Conservation (phyloP, 1,140 invertebrate species). For the Heliconius himera region DNA sequence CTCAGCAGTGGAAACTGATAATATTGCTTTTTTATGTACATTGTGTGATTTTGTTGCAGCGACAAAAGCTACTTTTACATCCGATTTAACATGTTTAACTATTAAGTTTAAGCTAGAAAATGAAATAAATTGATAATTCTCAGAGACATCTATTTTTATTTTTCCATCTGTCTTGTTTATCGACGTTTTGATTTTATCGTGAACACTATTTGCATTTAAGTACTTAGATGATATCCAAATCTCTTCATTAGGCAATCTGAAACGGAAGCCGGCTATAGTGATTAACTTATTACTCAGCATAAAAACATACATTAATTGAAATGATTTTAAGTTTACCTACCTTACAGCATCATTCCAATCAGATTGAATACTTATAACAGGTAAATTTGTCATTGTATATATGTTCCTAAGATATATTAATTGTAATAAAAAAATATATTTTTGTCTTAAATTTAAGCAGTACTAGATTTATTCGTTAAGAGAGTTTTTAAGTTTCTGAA, state of each 20-base stretch:
- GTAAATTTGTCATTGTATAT: conserved; percentile 51
- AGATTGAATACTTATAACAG: conserved; percentile 74
- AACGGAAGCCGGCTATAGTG: conserved; percentile 34
- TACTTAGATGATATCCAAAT: conserved; percentile 78
- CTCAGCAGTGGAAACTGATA: conserved; percentile 82
- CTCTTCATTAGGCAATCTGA: conserved; percentile 67
- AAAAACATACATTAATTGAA: background rate
- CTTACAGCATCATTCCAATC: conserved; percentile 78
- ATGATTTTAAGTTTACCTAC: conserved; percentile 51
- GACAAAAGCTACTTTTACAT: conserved; percentile 72
- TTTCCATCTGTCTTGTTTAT: conserved; percentile 63
- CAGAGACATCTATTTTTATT: conserved; percentile 65
- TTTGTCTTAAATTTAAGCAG: background rate
- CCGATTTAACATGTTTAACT: conserved; percentile 69
- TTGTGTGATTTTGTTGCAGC: conserved; percentile 71
- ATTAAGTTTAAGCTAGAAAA: conserved; percentile 64
- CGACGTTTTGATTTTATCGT: conserved; percentile 70
- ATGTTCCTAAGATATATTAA: background rate
- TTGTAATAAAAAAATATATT: background rate
- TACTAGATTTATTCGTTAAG: background rate
- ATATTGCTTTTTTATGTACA: conserved; percentile 75
- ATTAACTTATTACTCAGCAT: background rate
- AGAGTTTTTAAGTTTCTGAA: background rate
- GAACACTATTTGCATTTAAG: conserved; percentile 65
- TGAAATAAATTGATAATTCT: conserved; percentile 67